phyloP scores from a whole-genome alignment of 2,888 invertebrate species.

The Tubiluchus corallicola region DNA sequence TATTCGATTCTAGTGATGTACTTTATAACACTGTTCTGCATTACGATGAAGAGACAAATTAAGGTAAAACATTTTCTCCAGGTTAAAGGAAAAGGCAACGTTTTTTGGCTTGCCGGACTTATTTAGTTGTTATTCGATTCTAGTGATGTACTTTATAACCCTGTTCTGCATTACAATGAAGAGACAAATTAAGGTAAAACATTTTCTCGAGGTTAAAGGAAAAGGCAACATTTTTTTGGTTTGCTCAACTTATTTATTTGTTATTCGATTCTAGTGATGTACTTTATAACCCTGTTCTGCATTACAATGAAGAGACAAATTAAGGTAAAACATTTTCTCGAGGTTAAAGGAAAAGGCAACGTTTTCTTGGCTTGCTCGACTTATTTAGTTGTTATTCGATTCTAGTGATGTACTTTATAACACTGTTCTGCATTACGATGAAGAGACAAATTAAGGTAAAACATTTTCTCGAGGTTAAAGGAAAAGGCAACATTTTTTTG shows the following conservation, averaged over 20 bases:
- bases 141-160: conserved; percentile 98
- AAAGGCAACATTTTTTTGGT: no score
- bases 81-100: no score
- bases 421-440: no score
- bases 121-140: conserved; percentile 99
- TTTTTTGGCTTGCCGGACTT: conserved; percentile 97
- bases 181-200: conserved; percentile 88
- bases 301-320: conserved; percentile 99
- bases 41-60: conserved; percentile 99
- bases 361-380: no score
- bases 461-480: no score
- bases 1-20: conserved; percentile 99
- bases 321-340: conserved; percentile 73
- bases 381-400: no score
- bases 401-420: no score
- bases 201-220: no score
- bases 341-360: no score
- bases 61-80: no score
- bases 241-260: conserved; percentile 98
- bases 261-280: conserved; percentile 99
- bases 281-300: conserved; percentile 92
- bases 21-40: conserved; percentile 90
- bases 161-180: conserved; percentile 98
- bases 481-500: no score
- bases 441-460: no score